These are phyloP conservation scores for Campoletis sonorensis DNA, from an alignment of 1,140 invertebrate species.

Conservation along the genomic window DNA sequence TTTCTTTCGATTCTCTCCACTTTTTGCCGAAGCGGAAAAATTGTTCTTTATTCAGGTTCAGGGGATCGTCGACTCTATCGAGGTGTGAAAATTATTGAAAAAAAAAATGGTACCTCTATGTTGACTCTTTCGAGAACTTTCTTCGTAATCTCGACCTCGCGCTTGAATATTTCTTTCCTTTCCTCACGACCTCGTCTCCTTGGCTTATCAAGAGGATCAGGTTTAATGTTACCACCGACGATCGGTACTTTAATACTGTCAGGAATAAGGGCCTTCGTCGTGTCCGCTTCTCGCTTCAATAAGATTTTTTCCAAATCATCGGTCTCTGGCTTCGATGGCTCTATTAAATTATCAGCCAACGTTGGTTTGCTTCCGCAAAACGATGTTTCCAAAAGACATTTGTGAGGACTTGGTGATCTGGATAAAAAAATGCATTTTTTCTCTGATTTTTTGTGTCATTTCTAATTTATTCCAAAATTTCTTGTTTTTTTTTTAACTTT, in stretches of 20 bases:
- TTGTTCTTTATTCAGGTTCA: too few species aligned
- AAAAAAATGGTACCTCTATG: constrained; percentile 66
- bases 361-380: constrained; percentile 89
- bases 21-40: too few species aligned
- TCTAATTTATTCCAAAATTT: neutral
- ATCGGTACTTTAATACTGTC: constrained; percentile 72
- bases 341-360: constrained; percentile 68
- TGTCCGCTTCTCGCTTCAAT: constrained; percentile 76
- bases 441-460: too few species aligned
- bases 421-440: constrained; percentile 62
- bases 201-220: constrained; percentile 72
- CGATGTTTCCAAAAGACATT: constrained; percentile 91
- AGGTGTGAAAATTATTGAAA: too few species aligned
- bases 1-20: too few species aligned
- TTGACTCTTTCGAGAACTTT: constrained; percentile 73
- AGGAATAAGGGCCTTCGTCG: constrained; percentile 73
- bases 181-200: constrained; percentile 72
- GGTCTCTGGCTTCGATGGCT: constrained; percentile 75
- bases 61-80: too few species aligned
- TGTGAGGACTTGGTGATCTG: constrained; percentile 90
- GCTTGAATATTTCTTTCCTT: constrained; percentile 74
- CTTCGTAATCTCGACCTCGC: constrained; percentile 76
- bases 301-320: constrained; percentile 82
- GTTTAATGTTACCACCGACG: constrained; percentile 71
- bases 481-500: too few species aligned